Evolutionary conservation across 2,888 invertebrate species (phyloP).

Genomic region (Acrocera orbiculus): DNA sequence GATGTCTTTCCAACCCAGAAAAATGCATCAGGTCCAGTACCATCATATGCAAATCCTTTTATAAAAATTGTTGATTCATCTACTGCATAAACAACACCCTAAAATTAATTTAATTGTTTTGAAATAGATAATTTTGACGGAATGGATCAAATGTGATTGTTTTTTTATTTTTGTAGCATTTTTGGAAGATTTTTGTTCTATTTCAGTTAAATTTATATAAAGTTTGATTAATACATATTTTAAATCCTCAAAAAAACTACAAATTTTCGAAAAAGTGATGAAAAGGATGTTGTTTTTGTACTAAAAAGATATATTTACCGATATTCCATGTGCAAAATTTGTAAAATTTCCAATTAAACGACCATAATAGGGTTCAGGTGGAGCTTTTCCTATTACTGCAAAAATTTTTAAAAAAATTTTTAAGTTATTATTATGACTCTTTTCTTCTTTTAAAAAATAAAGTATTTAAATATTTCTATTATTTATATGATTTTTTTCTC

Average conservation of each 20-base stretch:
- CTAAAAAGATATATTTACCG: constrained; percentile 17
- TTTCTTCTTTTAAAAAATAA: too few species aligned
- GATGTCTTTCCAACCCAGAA: constrained; percentile 79
- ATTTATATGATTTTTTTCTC: too few species aligned
- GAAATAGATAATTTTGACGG: too few species aligned
- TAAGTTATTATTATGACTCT: too few species aligned
- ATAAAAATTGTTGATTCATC: constrained; percentile 79
- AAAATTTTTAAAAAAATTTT: constrained; percentile 4
- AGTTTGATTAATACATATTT: not conserved
- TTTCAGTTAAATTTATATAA: not conserved
- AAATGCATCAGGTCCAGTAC: constrained; percentile 71
- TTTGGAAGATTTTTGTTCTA: not conserved
- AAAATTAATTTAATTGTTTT: constrained; percentile 2
- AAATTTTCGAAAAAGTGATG: too few species aligned
- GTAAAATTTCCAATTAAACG: constrained; percentile 53
- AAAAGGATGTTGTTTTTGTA: too few species aligned
- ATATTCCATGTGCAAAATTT: constrained; percentile 61
- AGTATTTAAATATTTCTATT: too few species aligned
- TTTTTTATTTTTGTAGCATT: not conserved
- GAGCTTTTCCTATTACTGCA: constrained; percentile 14
- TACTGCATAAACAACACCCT: constrained; percentile 69
- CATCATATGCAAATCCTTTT: constrained; percentile 74
- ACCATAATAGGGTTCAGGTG: constrained; percentile 55
- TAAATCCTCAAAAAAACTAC: constrained; percentile 1
- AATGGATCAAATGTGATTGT: not conserved